Percentiles rank a stretch among this genome's conserved stretches.
phyloP scores from a whole-genome alignment of 2,888 invertebrate species.

The Aphodius sticticus region DNA sequence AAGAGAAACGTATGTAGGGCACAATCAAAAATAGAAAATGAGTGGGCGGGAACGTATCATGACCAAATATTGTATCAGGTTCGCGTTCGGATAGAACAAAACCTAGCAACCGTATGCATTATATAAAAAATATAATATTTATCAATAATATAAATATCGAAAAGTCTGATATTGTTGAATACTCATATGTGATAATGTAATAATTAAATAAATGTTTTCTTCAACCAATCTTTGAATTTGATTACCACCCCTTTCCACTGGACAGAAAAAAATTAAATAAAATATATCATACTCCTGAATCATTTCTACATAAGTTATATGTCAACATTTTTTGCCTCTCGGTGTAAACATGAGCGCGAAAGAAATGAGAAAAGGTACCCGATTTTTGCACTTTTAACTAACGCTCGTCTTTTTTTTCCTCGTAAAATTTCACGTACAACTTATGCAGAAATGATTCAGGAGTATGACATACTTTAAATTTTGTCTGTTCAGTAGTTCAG shows the following conservation, averaged over 20 bases:
- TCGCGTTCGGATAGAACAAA: not conserved
- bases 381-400: too few species aligned
- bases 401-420: too few species aligned
- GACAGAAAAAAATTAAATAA: too few species aligned
- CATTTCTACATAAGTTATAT: too few species aligned
- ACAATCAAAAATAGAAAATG: not conserved
- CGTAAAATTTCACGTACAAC: too few species aligned
- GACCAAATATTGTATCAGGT: not conserved
- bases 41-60: not conserved
- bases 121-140: not conserved
- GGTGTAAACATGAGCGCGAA: too few species aligned
- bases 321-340: too few species aligned
- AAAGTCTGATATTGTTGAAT: constrained; percentile 25
- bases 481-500: too few species aligned
- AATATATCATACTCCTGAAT: too few species aligned
- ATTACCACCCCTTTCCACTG: not conserved
- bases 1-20: not conserved
- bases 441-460: too few species aligned
- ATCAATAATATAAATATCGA: constrained; percentile 19
- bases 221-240: not conserved
- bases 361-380: too few species aligned
- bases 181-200: constrained; percentile 23
- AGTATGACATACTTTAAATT: too few species aligned
- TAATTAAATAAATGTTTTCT: constrained; percentile 8
- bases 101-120: not conserved